A percentile compares a stretch with the other conserved stretches of the same genome.
Conservation (phyloP, 2,888 invertebrate species). For the Polyploca ridens region DNA sequence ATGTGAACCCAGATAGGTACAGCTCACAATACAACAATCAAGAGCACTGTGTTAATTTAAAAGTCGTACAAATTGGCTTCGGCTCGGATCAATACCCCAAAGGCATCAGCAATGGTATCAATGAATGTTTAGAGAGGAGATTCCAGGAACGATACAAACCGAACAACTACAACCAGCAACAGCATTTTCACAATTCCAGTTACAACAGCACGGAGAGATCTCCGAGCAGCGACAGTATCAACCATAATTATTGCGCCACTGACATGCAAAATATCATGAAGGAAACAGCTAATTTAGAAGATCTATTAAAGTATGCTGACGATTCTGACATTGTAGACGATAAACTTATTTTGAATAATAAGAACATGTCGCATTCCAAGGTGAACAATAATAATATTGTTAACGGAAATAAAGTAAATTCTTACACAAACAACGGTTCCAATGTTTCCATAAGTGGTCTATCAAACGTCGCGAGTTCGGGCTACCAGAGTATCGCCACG, state of each 20-base stretch:
- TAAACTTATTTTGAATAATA: slow-evolving; percentile 77
- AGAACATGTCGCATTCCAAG: slow-evolving; percentile 73
- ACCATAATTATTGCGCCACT: slow-evolving; percentile 74
- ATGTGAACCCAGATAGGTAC: slow-evolving; percentile 78
- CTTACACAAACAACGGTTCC: slow-evolving; percentile 87
- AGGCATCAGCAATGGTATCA: slow-evolving; percentile 76
- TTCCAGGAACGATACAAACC: slow-evolving; percentile 82
- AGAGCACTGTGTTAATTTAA: slow-evolving; percentile 82
- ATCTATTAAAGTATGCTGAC: slow-evolving; percentile 89
- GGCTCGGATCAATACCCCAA: slow-evolving; percentile 85
- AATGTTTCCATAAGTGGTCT: slow-evolving; percentile 92
- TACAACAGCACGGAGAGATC: slow-evolving; percentile 74
- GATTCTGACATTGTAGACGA: slow-evolving; percentile 86
- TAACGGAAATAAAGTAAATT: slow-evolving; percentile 72
- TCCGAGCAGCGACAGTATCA: slow-evolving; percentile 76
- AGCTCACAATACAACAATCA: slow-evolving; percentile 82
- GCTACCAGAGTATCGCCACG: slow-evolving; percentile 94
- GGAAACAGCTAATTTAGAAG: slow-evolving; percentile 87
- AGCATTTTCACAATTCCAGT: slow-evolving; percentile 72
- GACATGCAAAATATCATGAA: slow-evolving; percentile 77
- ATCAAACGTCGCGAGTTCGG: slow-evolving; percentile 92
- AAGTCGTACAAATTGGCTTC: slow-evolving; percentile 86
- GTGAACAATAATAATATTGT: slow-evolving; percentile 72
- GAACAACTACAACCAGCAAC: slow-evolving; percentile 70
- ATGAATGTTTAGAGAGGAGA: slow-evolving; percentile 73